Percentiles rank a stretch among this genome's conserved stretches.
Conservation (phyloP, 2,888 invertebrate species). For the Frankliniella intonsa region DNA sequence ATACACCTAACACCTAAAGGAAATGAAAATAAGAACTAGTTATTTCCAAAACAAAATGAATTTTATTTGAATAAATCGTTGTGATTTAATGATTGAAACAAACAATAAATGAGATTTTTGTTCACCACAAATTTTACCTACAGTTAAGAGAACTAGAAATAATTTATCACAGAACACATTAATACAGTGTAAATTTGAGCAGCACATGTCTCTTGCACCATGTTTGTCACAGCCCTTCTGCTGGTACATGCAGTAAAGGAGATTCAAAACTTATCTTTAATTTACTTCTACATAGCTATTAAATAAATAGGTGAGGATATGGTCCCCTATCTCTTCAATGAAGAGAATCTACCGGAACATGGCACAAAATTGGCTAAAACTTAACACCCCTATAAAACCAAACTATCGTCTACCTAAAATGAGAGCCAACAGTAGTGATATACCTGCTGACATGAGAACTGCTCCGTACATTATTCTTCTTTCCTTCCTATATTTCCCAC, state of each 20-base stretch:
- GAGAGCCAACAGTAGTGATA: background rate
- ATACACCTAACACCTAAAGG: background rate
- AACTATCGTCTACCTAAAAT: background rate
- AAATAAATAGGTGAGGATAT: background rate
- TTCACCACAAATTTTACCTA: background rate
- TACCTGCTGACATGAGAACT: background rate
- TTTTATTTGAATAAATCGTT: background rate
- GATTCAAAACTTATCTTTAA: background rate
- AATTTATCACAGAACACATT: conserved; percentile 7
- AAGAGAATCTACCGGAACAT: background rate
- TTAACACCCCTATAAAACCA: background rate
- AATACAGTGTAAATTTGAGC: background rate
- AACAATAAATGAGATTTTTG: no score
- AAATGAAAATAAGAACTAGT: background rate
- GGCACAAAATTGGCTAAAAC: background rate
- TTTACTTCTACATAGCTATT: background rate
- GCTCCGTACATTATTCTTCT: background rate
- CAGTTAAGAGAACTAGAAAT: background rate
- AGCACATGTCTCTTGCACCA: conserved; percentile 2
- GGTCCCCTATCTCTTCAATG: background rate
- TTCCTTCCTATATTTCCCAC: background rate
- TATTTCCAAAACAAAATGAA: background rate
- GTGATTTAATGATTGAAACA: no score
- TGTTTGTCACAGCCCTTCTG: conserved; percentile 2
- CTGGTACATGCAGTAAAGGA: background rate